Conservation (phyloP, 2,113 vertebrate genomes). For the Lynx canadensis region DNA sequence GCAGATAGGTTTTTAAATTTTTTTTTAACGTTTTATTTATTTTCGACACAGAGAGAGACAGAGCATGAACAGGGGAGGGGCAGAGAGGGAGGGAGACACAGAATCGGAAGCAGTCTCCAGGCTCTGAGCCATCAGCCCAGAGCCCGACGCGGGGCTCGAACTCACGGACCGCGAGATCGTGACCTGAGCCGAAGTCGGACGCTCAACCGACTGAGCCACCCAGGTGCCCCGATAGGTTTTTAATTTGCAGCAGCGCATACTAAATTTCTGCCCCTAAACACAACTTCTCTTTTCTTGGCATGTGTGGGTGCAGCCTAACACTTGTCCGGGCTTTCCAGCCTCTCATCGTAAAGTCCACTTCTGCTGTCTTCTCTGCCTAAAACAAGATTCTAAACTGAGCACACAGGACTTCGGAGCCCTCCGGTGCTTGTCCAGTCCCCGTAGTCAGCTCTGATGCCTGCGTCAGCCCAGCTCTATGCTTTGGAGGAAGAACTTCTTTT, state of each 20-base stretch:
- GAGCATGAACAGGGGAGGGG: too few relatives aligned
- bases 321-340: neutral
- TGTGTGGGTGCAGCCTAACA: neutral
- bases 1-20: neutral
- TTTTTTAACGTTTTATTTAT: too few relatives aligned
- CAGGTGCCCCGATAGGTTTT: neutral
- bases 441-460: too few relatives aligned
- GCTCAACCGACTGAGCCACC: too few relatives aligned
- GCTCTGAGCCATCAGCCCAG: too few relatives aligned
- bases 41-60: too few relatives aligned
- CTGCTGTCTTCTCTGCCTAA: neutral
- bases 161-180: fast-evolving
- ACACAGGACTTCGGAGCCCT: neutral
- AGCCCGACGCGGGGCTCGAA: too few relatives aligned
- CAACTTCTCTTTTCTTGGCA: neutral
- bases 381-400: neutral
- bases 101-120: too few relatives aligned
- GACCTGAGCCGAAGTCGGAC: too few relatives aligned
- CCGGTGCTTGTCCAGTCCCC: neutral
- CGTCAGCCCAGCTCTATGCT: neutral
- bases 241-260: neutral
- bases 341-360: neutral
- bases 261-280: neutral
- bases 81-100: too few relatives aligned
- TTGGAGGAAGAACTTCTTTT: neutral